Evolutionary conservation across 2,113 vertebrate genomes (phyloP).

Genomic region (Actinemys pallida): DNA sequence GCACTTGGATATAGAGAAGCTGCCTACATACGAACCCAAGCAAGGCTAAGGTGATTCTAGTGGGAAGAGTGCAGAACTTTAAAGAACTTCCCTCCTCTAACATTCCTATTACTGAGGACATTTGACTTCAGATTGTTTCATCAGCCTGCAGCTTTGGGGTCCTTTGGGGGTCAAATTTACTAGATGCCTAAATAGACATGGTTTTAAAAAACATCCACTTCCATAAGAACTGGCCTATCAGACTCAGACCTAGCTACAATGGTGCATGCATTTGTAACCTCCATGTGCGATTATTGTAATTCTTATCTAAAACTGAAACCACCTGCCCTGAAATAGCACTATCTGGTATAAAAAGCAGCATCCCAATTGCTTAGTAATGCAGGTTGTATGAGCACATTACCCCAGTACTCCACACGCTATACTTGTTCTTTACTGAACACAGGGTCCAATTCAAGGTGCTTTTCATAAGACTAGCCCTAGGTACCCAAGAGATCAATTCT

Average conservation of each 20-base stretch:
- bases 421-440: neutral
- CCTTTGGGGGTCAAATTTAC: neutral
- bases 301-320: neutral
- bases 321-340: neutral
- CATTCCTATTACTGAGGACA: neutral
- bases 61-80: neutral
- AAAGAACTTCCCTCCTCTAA: neutral
- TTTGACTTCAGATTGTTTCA: neutral
- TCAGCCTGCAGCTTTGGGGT: neutral
- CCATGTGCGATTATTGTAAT: neutral
- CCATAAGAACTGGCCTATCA: neutral
- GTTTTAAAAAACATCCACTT: neutral
- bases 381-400: neutral
- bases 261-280: neutral
- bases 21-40: neutral
- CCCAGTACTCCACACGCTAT: neutral
- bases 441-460: neutral
- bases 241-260: neutral
- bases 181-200: neutral
- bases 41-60: neutral
- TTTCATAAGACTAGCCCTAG: neutral
- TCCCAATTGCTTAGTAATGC: neutral
- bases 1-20: neutral
- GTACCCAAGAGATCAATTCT: neutral
- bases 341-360: neutral